phyloP scores from a whole-genome alignment of 2,888 invertebrate genomes.

The Fabriciana adippe region DNA sequence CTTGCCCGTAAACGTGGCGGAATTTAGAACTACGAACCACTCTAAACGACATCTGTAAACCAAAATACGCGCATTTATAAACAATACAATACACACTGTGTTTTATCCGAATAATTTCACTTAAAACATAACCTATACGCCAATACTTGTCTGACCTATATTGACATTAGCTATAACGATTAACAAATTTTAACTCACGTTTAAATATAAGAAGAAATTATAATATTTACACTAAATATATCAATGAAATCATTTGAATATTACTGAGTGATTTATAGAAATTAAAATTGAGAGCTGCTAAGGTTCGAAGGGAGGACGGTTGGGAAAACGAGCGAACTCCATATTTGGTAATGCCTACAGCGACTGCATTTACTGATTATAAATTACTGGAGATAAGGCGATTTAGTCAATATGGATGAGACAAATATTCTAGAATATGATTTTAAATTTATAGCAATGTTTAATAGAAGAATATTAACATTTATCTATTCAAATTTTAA shows the following conservation, averaged over 20 bases:
- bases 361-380: constrained; percentile 64
- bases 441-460: constrained; percentile 25
- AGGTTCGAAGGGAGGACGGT: constrained; percentile 82
- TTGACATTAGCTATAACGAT: constrained; percentile 66
- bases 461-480: constrained; percentile 18
- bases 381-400: constrained; percentile 45
- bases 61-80: constrained; percentile 65
- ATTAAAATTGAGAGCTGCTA: constrained; percentile 80
- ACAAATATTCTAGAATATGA: constrained; percentile 21
- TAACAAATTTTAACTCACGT: constrained; percentile 68
- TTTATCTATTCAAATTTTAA: constrained; percentile 41
- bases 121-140: constrained; percentile 77
- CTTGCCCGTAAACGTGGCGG: constrained; percentile 96
- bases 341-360: constrained; percentile 86
- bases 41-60: constrained; percentile 94
- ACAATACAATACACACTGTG: constrained; percentile 62
- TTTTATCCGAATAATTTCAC: constrained; percentile 63
- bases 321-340: constrained; percentile 85
- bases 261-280: constrained; percentile 64
- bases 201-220: constrained; percentile 65
- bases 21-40: constrained; percentile 98
- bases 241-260: constrained; percentile 79
- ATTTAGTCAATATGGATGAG: constrained; percentile 3
- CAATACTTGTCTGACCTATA: constrained; percentile 73
- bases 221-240: constrained; percentile 69